phyloP scores from a whole-genome alignment of 2,888 invertebrate species.

The Limnephilus rhombicus region DNA sequence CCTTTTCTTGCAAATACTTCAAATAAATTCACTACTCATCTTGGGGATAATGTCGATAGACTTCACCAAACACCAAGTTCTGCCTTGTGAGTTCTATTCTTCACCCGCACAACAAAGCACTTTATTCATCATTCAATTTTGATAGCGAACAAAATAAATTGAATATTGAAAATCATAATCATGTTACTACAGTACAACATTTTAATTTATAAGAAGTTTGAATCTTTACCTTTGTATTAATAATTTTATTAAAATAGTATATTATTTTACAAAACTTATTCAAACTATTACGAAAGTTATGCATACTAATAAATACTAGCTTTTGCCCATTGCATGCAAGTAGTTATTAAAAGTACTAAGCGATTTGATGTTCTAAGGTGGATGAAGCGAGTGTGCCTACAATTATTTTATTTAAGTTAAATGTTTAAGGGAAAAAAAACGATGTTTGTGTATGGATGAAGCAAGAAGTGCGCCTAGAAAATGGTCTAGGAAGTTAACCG shows the following conservation, averaged over 20 bases:
- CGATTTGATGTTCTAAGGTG: no score
- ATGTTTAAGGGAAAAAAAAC: no score
- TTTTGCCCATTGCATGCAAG: no score
- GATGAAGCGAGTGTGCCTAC: no score
- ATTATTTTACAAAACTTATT: no score
- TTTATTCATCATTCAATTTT: neutral
- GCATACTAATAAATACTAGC: neutral
- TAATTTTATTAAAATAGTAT: no score
- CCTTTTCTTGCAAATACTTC: neutral
- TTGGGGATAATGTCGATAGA: neutral
- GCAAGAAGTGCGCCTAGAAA: no score
- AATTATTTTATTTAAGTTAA: no score
- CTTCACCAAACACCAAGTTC: neutral
- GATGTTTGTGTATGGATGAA: no score
- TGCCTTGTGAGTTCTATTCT: neutral
- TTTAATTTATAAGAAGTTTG: neutral
- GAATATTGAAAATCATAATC: neutral
- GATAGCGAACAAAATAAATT: neutral
- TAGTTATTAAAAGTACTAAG: no score
- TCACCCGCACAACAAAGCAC: neutral
- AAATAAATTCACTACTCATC: neutral
- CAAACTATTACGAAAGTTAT: neutral
- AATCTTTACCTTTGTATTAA: no score
- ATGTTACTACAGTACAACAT: neutral
- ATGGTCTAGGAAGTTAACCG: no score